Evolutionary conservation across 2,888 invertebrate genomes (phyloP).

Genomic region (Trachelus iudaicus): DNA sequence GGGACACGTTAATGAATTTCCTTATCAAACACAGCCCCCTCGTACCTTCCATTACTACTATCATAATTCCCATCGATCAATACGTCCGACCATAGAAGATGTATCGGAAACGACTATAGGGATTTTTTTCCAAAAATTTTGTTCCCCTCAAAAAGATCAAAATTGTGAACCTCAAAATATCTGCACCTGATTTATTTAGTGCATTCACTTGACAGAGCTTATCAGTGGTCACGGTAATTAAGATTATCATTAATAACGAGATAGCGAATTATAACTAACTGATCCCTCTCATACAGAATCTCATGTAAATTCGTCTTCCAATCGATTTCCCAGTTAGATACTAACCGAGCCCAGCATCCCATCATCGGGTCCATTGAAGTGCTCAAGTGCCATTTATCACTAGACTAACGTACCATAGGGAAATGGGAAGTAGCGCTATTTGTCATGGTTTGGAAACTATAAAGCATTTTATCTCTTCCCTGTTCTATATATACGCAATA

Average conservation of each 20-base stretch:
- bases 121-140: too few species aligned
- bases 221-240: neutral
- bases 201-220: neutral
- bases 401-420: neutral
- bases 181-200: too few species aligned
- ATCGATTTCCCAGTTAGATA: neutral
- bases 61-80: constrained; percentile 26
- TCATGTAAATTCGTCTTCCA: neutral
- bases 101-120: neutral
- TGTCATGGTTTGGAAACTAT: neutral
- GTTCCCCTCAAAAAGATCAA: too few species aligned
- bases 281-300: neutral
- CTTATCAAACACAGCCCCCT: constrained; percentile 51
- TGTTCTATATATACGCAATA: neutral
- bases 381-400: neutral
- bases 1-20: constrained; percentile 59
- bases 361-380: neutral
- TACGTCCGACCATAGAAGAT: neutral
- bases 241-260: neutral
- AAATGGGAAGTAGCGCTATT: neutral
- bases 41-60: constrained; percentile 27
- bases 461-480: neutral
- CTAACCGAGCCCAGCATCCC: neutral
- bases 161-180: too few species aligned
- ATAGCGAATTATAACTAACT: neutral